Conservation (phyloP, 2,888 invertebrate species). For the Melipona beecheii region DNA sequence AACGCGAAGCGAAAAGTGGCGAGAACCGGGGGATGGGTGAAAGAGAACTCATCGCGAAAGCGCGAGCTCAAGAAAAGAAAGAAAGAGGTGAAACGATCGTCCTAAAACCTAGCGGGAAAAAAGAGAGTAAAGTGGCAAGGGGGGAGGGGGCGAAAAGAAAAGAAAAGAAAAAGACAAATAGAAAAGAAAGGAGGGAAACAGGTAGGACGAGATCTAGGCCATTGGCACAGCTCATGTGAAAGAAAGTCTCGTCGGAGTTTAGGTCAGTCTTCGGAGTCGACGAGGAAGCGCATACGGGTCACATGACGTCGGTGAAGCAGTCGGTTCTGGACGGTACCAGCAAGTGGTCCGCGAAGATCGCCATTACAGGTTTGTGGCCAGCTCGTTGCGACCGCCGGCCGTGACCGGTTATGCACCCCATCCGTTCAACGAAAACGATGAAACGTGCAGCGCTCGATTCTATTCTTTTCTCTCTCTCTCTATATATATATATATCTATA, state of each 20-base stretch:
- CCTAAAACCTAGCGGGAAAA: background rate
- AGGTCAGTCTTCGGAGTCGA: conserved; percentile 99
- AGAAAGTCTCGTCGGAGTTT: conserved; percentile 84
- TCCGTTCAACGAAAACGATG: conserved; percentile 50
- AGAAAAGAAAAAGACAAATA: background rate
- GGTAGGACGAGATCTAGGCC: conserved; percentile 70
- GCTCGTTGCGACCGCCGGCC: conserved; percentile 68
- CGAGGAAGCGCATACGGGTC: conserved; percentile 95
- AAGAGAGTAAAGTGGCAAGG: background rate
- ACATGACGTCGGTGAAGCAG: conserved; percentile 99
- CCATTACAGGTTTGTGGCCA: conserved; percentile 96
- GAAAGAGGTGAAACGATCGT: background rate
- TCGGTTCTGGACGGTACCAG: conserved; percentile 99
- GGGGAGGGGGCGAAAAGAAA: background rate
- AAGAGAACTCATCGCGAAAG: too few relatives aligned
- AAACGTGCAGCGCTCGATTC: conserved; percentile 59
- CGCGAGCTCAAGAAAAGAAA: background rate
- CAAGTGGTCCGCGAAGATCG: conserved; percentile 99
- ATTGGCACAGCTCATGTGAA: conserved; percentile 74
- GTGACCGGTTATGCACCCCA: conserved; percentile 58
- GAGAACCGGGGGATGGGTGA: background rate
- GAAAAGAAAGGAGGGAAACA: background rate
- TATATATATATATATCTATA: background rate
- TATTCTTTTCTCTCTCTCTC: background rate
- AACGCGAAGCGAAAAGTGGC: background rate